A percentile compares a stretch with the other conserved stretches of the same genome.
These are phyloP conservation scores for Magallana nippona DNA, from an alignment of 2,888 invertebrate species.

Conservation along the genomic window DNA sequence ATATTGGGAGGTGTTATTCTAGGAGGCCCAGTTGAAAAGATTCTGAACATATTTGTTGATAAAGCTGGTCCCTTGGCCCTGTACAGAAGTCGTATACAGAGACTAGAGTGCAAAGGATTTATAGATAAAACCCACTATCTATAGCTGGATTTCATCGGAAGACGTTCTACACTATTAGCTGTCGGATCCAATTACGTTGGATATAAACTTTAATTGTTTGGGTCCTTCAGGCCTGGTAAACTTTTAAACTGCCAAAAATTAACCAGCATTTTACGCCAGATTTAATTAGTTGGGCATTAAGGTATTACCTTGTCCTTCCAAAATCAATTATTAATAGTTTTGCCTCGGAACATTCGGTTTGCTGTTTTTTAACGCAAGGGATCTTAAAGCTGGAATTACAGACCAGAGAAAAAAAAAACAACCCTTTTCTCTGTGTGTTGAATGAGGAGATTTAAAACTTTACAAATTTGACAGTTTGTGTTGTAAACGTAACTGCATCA, in stretches of 20 bases:
- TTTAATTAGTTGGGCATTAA: conserved; percentile 31
- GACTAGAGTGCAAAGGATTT: too few relatives aligned
- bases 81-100: too few relatives aligned
- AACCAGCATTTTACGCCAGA: neutral
- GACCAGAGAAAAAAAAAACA: neutral
- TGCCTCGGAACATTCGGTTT: neutral
- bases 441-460: conserved; percentile 18
- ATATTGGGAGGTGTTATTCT: too few relatives aligned
- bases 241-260: neutral
- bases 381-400: neutral
- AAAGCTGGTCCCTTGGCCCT: too few relatives aligned
- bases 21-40: too few relatives aligned
- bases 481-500: conserved; percentile 22
- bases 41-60: too few relatives aligned
- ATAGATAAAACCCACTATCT: too few relatives aligned
- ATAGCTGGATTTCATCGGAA: too few relatives aligned
- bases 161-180: too few relatives aligned
- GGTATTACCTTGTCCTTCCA: conserved; percentile 20
- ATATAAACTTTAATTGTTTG: neutral
- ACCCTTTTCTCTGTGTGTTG: neutral
- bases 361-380: neutral
- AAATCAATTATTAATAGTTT: conserved; percentile 15
- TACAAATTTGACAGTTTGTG: conserved; percentile 8
- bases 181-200: too few relatives aligned
- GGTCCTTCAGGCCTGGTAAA: neutral